Conservation (phyloP, 2,888 invertebrate species). For the Cheilosia impressa region DNA sequence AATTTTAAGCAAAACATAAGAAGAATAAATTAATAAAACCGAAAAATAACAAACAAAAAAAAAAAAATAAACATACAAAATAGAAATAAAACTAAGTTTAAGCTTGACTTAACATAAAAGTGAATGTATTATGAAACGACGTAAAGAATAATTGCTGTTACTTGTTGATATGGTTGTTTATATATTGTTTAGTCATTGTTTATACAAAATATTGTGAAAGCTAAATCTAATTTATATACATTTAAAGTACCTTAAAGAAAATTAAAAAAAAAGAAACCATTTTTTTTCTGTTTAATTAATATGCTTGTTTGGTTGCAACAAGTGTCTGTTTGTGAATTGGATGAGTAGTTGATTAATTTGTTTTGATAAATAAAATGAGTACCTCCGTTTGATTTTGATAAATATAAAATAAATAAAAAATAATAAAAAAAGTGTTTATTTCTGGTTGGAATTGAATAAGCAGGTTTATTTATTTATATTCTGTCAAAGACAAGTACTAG, state of each 20-base stretch:
- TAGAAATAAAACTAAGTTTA: constrained; percentile 35
- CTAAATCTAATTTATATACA: constrained; percentile 16
- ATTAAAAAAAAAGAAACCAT: constrained; percentile 1
- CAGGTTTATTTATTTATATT: constrained; percentile 37
- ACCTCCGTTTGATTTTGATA: constrained; percentile 9
- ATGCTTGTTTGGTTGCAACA: constrained; percentile 11
- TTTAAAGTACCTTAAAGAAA: constrained; percentile 37
- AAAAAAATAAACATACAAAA: constrained; percentile 15
- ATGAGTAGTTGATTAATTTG: constrained; percentile 17
- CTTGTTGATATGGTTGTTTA: constrained; percentile 62
- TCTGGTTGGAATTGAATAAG: constrained; percentile 29
- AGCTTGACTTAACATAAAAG: constrained; percentile 50
- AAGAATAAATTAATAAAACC: constrained; percentile 26
- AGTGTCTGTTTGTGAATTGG: constrained; percentile 28
- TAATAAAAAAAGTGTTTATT: constrained; percentile 6
- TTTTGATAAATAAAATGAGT: constrained; percentile 38
- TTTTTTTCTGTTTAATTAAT: constrained; percentile 1
- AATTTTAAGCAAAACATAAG: constrained; percentile 49
- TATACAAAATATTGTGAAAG: constrained; percentile 44
- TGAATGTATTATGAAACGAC: constrained; percentile 70
- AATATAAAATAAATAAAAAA: not conserved
- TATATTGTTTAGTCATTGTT: constrained; percentile 47
- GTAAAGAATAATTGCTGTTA: constrained; percentile 51
- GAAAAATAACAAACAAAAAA: constrained; percentile 14
- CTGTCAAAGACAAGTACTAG: constrained; percentile 52